Base-by-base conservation (phyloP, 2,888 invertebrate species). In the Macrosoma leucophasiata region DNA sequence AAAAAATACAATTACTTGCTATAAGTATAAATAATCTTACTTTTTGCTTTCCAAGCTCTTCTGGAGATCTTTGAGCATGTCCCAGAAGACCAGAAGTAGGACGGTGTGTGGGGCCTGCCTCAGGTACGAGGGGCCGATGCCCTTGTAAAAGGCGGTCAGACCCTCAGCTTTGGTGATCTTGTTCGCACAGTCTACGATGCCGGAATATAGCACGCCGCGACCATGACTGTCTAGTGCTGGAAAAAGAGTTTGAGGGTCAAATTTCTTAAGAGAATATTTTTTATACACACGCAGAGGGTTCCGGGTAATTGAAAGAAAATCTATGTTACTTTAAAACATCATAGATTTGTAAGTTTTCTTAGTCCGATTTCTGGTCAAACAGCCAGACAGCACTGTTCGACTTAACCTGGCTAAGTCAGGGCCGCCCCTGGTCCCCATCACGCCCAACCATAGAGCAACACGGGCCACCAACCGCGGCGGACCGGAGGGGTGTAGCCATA, bases 51-150 rank as follows among this genome's bases (percentile, higher is more conserved):
- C 55, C 8, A 68, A 47, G 26, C 45, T 48, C 42, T 70, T 71
- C 48, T 79, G 76, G 4, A 73, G 20, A 54, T 85, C 84, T 43
- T 88, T 88, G 9, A 92, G 74, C 66, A 90, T 84, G 60, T 96
- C 95, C 90, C 96, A 97, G 70, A 97, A 95, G 18, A 96, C 89
- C 33, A 97, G 81, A 43, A 94, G 91, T 0, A 97, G 73, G 0
- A 96, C 91, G 0, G 95, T 93, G 67, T 97, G 97, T 0, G 97
- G 97, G 0, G 95, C 97, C 51, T 96, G 89, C 36, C 97, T 84
- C n/a, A 97, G 75, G 75, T 95, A 96, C 23, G 92, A 93, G 0
- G 97, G 94, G 27, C 93, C 91, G 55, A 95, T 90, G 13, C 96
- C 97, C 77, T 97, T 97, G 72, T 96, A 96, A 62, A 97, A 91